These are phyloP conservation scores for Prenolepis imparis DNA, from an alignment of 2,888 invertebrate species.

Conservation along the genomic window DNA sequence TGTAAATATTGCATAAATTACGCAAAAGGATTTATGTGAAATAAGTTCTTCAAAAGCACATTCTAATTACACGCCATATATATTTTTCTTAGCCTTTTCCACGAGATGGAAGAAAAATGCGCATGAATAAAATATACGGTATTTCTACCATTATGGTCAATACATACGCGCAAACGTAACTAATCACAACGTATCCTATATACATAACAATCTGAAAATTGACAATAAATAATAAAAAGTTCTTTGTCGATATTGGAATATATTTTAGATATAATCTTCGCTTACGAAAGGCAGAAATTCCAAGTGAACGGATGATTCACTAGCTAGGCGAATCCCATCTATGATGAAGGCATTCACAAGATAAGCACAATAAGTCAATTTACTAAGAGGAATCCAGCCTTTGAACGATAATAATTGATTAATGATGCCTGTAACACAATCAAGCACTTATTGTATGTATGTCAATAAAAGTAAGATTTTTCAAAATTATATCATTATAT, in stretches of 20 bases:
- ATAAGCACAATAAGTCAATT: slow-evolving; percentile 88
- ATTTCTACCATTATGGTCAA: slow-evolving; percentile 85
- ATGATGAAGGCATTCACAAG: slow-evolving; percentile 88
- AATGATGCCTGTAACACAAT: slow-evolving; percentile 82
- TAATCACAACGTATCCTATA: no score
- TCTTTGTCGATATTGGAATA: background rate
- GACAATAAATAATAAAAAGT: slow-evolving; percentile 8
- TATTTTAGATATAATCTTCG: slow-evolving; percentile 33
- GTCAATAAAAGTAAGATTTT: background rate
- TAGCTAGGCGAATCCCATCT: no score
- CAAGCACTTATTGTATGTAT: background rate
- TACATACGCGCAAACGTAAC: slow-evolving; percentile 83
- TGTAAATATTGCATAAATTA: no score
- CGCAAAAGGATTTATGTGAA: no score
- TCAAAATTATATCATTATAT: background rate
- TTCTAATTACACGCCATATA: no score
- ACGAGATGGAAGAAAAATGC: slow-evolving; percentile 72
- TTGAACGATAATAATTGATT: slow-evolving; percentile 84
- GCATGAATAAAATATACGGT: slow-evolving; percentile 84
- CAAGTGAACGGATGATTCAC: slow-evolving; percentile 78
- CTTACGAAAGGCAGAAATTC: slow-evolving; percentile 84
- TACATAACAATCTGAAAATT: no score
- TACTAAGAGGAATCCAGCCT: slow-evolving; percentile 86
- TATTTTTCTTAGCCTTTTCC: slow-evolving; percentile 49
- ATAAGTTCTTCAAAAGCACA: no score